Evolutionary conservation across 2,113 vertebrate genomes (phyloP).

Genomic region (Edolisoma coerulescens): DNA sequence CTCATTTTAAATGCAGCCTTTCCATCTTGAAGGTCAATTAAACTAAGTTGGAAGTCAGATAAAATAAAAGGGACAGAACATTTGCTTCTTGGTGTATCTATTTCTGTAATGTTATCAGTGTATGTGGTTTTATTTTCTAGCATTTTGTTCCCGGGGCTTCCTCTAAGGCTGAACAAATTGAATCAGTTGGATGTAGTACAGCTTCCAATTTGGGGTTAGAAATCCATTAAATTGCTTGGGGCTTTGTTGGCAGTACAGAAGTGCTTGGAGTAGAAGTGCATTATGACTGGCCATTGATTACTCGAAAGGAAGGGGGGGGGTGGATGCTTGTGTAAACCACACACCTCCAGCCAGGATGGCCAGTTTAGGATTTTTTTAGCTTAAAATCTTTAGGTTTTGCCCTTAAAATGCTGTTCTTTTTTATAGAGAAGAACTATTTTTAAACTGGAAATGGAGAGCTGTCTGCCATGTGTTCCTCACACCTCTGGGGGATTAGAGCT

Average conservation of each 20-base stretch:
- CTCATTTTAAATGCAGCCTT: neutral
- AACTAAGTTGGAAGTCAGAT: slow-evolving; percentile 27
- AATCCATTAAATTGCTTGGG: slow-evolving; percentile 53
- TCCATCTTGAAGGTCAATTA: slow-evolving; percentile 14
- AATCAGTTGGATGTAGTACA: slow-evolving; percentile 26
- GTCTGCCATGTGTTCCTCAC: neutral
- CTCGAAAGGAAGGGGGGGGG: neutral
- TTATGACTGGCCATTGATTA: slow-evolving; percentile 51
- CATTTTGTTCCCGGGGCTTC: slow-evolving; percentile 12
- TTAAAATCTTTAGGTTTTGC: neutral
- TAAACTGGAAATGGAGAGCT: neutral
- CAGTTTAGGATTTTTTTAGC: neutral
- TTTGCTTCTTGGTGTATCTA: slow-evolving; percentile 33
- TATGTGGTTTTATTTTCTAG: slow-evolving; percentile 51
- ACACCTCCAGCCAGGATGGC: neutral
- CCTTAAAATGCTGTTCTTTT: neutral
- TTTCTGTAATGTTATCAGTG: slow-evolving; percentile 46
- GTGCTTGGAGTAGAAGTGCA: slow-evolving; percentile 15
- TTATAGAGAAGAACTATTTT: neutral
- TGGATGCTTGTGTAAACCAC: slow-evolving; percentile 15
- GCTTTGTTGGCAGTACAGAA: slow-evolving; percentile 40
- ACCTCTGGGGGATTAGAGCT: neutral
- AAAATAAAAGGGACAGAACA: slow-evolving; percentile 35
- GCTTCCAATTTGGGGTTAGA: slow-evolving; percentile 50
- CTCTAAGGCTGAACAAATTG: slow-evolving; percentile 31